Percentiles rank a stretch among this genome's conserved stretches.
These are phyloP conservation scores for Symphodus melops DNA, from an alignment of 2,113 vertebrate genomes.

Conservation along the genomic window DNA sequence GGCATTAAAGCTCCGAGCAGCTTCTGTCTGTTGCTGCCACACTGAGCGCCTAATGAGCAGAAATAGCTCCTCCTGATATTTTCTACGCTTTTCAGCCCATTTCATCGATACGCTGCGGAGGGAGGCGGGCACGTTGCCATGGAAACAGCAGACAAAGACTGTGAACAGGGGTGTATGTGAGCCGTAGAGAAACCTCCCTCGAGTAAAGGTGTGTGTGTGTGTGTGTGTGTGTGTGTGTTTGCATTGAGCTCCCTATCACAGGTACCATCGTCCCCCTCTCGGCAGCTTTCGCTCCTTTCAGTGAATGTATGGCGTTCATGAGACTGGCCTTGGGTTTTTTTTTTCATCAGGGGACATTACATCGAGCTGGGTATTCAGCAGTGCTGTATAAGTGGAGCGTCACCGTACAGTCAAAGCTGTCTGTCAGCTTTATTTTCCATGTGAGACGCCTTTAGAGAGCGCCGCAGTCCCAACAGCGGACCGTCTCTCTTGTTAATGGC, in stretches of 20 bases:
- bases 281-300: not conserved
- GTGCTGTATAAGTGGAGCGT: not conserved
- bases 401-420: not conserved
- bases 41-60: conserved; percentile 69
- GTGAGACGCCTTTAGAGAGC: conserved; percentile 24
- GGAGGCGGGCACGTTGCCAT: conserved; percentile 75
- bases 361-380: not conserved
- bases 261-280: not conserved
- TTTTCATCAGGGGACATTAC: not conserved
- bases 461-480: not conserved
- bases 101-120: conserved; percentile 59
- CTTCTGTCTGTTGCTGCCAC: conserved; percentile 55
- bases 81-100: conserved; percentile 41
- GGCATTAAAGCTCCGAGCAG: conserved; percentile 31
- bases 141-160: conserved; percentile 78
- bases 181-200: conserved; percentile 36
- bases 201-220: not conserved
- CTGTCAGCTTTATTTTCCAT: conserved; percentile 11
- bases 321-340: not conserved
- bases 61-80: conserved; percentile 60
- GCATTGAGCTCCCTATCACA: conserved; percentile 23
- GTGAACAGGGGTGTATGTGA: conserved; percentile 37
- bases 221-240: conserved; percentile 15
- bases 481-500: conserved; percentile 12
- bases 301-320: not conserved